Evolutionary conservation across 1,140 invertebrate genomes (phyloP), one percentile per base, ranked within the genome.

Genomic region (Colletes gigas): DNA sequence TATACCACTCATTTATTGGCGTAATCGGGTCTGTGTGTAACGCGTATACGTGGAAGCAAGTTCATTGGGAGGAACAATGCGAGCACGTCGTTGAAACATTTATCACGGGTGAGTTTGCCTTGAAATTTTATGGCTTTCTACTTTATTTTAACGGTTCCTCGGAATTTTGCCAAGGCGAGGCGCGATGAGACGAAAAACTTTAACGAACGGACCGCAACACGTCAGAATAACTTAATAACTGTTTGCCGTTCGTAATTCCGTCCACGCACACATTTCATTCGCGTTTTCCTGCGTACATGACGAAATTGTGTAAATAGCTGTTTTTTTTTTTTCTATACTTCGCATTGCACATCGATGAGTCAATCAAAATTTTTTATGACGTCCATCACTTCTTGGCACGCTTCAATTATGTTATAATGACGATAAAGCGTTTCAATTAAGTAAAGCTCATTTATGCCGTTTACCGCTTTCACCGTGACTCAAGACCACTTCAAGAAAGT

Each of bases 401-500:
- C 41, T 54, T 65, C 17, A 19, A 73, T 55, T 41, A 60, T 19
- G 68, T 73, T 73, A 72, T 1, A 9, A 55, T 44, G 8, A 62
- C 50, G 50, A 72, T 47, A 52, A 80, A 66, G 54, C 21, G 50
- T 80, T 52, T 63, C 62, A 17, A 75, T 74, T 60, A 59, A 73
- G 19, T 80, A 67, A 57, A 60, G 41, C 54, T 75, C 17, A 75
- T 60, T 80, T 75, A 55, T 52, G 5, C 69, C 86, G 83, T 88
- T 88, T 89, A 87, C 82, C 88, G 88, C 84, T 88, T 91, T 92
- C 90, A 88, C 91, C 90, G 91, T 92, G 91, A 91, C 90, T 92
- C 85, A 88, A 91, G 86, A 90, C 90, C 91, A 92, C 90, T 88
- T 89, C 47, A 78, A 72, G 72, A 76, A 72, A 79, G 60, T 81